Conservation (phyloP, 2,888 invertebrate species). For the Caenorhabditis afra region DNA sequence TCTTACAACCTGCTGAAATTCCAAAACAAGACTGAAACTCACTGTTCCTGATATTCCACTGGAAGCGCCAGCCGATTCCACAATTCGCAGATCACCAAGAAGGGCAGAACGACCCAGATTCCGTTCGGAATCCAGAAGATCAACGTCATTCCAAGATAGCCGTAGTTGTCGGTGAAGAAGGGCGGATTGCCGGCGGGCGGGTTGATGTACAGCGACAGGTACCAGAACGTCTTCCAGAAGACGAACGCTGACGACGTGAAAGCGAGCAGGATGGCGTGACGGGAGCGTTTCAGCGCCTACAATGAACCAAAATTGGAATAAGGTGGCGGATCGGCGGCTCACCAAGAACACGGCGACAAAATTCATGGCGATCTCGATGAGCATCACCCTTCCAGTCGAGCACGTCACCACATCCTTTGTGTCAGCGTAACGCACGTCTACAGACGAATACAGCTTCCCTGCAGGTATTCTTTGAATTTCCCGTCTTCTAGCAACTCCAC, state of each 20-base stretch:
- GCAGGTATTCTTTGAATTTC: conserved; percentile 46
- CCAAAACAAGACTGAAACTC: conserved; percentile 20
- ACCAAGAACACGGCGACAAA: conserved; percentile 72
- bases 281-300: conserved; percentile 69
- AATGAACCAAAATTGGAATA: neutral
- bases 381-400: conserved; percentile 77
- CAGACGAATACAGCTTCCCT: conserved; percentile 78
- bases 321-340: too few relatives aligned
- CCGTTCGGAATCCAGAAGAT: conserved; percentile 68
- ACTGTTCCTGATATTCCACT: conserved; percentile 60
- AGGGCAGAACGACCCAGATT: conserved; percentile 73
- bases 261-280: conserved; percentile 73
- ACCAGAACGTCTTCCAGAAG: conserved; percentile 79
- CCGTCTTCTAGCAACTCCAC: too few relatives aligned
- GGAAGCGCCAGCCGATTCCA: conserved; percentile 72
- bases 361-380: conserved; percentile 75
- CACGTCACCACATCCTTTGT: conserved; percentile 74
- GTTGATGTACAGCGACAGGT: conserved; percentile 71
- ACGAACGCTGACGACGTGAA: conserved; percentile 75
- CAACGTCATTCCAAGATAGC: conserved; percentile 54
- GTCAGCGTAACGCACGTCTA: conserved; percentile 75
- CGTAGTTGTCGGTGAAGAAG: conserved; percentile 54
- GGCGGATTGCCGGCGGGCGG: conserved; percentile 67
- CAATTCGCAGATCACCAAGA: conserved; percentile 68
- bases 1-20: neutral